A percentile compares a stretch with the other conserved stretches of the same genome.
These are phyloP conservation scores for Notechis scutatus DNA, from an alignment of 2,113 vertebrate species.

Conservation along the genomic window DNA sequence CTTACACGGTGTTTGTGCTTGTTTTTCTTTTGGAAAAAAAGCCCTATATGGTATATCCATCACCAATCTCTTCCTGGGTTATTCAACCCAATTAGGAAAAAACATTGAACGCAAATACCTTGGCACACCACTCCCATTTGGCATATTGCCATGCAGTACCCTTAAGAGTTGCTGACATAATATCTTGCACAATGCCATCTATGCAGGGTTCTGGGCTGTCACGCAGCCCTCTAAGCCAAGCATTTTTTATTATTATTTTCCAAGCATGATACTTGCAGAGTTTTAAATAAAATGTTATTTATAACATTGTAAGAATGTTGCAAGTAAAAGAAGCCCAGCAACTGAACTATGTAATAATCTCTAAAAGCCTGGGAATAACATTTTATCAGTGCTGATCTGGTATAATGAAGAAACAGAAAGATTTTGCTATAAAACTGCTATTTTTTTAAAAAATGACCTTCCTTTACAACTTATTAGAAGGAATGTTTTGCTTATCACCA, in stretches of 20 bases:
- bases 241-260: background rate
- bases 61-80: background rate
- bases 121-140: background rate
- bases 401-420: background rate
- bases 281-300: background rate
- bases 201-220: background rate
- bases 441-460: background rate
- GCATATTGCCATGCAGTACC: background rate
- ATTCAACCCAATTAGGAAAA: background rate
- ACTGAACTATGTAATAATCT: background rate
- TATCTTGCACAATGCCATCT: background rate
- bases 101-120: background rate
- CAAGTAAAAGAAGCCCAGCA: background rate
- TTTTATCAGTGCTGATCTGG: background rate
- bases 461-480: background rate
- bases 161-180: background rate
- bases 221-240: background rate
- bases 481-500: background rate
- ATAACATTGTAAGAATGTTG: background rate
- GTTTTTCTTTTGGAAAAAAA: background rate
- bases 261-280: background rate
- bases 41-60: background rate
- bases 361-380: background rate
- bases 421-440: background rate
- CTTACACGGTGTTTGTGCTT: background rate